Percentiles rank a stretch among this genome's conserved stretches.
These are phyloP conservation scores for Drosophila jambulina DNA, from an alignment of 1,140 invertebrate genomes.

Conservation along the genomic window DNA sequence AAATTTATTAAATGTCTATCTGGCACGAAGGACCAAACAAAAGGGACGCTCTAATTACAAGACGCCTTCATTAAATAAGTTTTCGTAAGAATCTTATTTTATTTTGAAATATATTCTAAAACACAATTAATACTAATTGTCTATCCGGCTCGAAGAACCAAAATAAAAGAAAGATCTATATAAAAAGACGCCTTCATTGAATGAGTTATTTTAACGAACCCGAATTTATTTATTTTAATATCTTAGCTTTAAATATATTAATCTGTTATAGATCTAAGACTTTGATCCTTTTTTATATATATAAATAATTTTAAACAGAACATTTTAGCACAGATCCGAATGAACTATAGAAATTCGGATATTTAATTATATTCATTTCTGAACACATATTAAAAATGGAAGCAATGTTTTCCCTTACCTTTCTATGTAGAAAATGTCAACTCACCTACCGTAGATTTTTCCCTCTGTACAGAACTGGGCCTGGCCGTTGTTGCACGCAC, in stretches of 20 bases:
- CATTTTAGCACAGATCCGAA: too few relatives aligned
- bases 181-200: background rate
- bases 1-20: background rate
- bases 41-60: background rate
- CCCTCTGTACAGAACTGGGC: constrained; percentile 14
- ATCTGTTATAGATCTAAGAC: background rate
- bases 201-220: background rate
- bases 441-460: background rate
- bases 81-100: background rate
- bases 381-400: too few relatives aligned
- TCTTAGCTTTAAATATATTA: background rate
- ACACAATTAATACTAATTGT: too few relatives aligned
- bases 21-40: background rate
- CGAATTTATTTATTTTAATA: too few relatives aligned
- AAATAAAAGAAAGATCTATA: background rate
- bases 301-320: too few relatives aligned
- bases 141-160: background rate
- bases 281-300: too few relatives aligned
- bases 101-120: background rate
- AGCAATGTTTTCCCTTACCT: too few relatives aligned
- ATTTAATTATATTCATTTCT: too few relatives aligned
- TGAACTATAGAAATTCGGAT: too few relatives aligned
- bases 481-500: constrained; percentile 55
- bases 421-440: too few relatives aligned
- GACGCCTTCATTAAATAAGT: too few relatives aligned